A percentile compares a stretch with the other conserved stretches of the same genome.
phyloP scores from a whole-genome alignment of 2,888 invertebrate species.

The Himalopsyche kuldschensis region DNA sequence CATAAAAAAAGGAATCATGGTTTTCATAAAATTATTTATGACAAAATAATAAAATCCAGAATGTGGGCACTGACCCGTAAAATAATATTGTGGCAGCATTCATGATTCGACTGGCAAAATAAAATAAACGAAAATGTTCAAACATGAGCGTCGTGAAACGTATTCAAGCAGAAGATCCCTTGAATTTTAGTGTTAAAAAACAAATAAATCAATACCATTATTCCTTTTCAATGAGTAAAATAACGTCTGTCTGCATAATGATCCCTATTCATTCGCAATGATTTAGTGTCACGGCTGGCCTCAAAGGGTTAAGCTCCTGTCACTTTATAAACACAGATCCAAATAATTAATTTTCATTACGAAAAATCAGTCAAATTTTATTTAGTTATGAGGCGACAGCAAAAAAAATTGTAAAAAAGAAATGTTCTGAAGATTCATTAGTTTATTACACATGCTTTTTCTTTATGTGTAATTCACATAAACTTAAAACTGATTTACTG shows the following conservation, averaged over 20 bases:
- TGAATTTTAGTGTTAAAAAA: background rate
- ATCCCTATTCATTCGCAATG: background rate
- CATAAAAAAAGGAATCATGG: background rate
- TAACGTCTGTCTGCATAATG: background rate
- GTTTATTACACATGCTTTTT: no score
- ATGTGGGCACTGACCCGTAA: background rate
- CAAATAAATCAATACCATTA: conserved; percentile 5
- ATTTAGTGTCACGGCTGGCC: conserved; percentile 9
- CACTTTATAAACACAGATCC: background rate
- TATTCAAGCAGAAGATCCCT: background rate
- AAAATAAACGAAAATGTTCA: background rate
- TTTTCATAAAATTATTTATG: background rate
- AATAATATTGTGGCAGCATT: background rate
- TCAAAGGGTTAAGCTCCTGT: conserved; percentile 9
- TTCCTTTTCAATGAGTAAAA: background rate
- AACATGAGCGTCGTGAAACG: background rate
- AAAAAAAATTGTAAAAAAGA: no score
- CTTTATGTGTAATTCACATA: no score
- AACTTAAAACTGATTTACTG: no score
- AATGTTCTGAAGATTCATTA: no score
- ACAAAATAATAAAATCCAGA: background rate
- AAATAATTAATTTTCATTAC: conserved; percentile 2
- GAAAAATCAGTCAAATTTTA: background rate
- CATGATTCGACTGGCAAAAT: background rate
- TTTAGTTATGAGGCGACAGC: background rate